Conservation (phyloP, 2,888 invertebrate genomes). For the Limulus polyphemus region DNA sequence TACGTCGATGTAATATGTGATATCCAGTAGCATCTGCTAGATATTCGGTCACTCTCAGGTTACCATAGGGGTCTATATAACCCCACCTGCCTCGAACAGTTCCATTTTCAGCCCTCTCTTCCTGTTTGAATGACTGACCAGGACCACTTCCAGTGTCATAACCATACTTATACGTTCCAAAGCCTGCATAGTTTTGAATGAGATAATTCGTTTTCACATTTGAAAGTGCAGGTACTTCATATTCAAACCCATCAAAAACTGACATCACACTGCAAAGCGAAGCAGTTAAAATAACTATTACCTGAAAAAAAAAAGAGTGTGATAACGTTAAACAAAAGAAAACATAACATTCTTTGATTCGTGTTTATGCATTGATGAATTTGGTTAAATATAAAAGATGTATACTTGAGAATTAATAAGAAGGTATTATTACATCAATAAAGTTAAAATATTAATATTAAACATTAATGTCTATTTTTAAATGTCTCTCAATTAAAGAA, state of each 20-base stretch:
- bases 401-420: too few species aligned
- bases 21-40: slow-evolving; percentile 17
- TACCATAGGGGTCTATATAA: slow-evolving; percentile 19
- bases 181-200: slow-evolving; percentile 20
- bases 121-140: slow-evolving; percentile 18
- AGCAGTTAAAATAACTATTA: too few species aligned
- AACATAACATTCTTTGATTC: too few species aligned
- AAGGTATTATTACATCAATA: too few species aligned
- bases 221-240: slow-evolving; percentile 19
- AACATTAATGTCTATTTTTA: too few species aligned
- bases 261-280: too few species aligned
- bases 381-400: too few species aligned
- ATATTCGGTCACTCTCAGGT: slow-evolving; percentile 19
- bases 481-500: too few species aligned
- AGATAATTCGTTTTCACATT: slow-evolving; percentile 20
- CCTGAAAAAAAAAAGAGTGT: too few species aligned
- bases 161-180: slow-evolving; percentile 22
- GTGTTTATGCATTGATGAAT: too few species aligned
- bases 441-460: too few species aligned
- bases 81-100: slow-evolving; percentile 18
- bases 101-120: slow-evolving; percentile 15
- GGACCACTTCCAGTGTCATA: slow-evolving; percentile 23
- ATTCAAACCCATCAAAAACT: background rate
- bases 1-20: slow-evolving; percentile 17
- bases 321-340: too few species aligned